Evolutionary conservation across 2,113 vertebrate species (phyloP).

Genomic region (Pteronura brasiliensis): DNA sequence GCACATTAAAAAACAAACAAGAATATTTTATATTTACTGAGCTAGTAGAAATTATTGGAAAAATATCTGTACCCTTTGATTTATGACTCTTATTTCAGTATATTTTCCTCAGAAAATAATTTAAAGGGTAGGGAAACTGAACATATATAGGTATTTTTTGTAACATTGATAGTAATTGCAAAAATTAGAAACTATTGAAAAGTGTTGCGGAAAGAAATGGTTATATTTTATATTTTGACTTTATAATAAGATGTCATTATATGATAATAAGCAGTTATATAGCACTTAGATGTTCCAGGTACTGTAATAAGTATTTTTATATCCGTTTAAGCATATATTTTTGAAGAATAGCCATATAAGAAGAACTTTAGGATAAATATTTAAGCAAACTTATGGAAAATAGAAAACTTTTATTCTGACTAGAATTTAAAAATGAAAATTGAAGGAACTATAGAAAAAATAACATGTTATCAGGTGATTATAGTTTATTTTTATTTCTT

Average conservation of each 20-base stretch:
- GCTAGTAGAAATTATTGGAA: constrained; percentile 14
- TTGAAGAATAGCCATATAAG: background rate
- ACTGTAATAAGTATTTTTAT: background rate
- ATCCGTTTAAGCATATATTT: constrained; percentile 1
- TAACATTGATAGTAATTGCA: background rate
- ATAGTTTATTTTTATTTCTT: background rate
- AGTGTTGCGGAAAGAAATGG: background rate
- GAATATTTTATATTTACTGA: constrained; percentile 1
- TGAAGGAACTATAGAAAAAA: constrained; percentile 3
- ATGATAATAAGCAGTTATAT: background rate
- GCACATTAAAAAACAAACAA: background rate
- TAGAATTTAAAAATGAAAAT: background rate
- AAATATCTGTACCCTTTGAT: background rate
- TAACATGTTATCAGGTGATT: background rate
- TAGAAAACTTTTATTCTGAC: background rate
- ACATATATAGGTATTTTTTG: background rate
- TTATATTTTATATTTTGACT: constrained; percentile 25
- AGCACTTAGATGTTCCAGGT: background rate
- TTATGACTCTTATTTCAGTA: background rate
- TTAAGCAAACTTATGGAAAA: background rate
- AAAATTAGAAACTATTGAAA: constrained; percentile 5
- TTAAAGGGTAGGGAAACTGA: background rate
- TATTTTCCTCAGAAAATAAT: background rate
- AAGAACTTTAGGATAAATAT: background rate
- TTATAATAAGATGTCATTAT: background rate